A percentile compares a stretch with the other conserved stretches of the same genome.
These are phyloP conservation scores for Aquatica leii DNA, from an alignment of 2,888 invertebrate genomes.

Conservation along the genomic window DNA sequence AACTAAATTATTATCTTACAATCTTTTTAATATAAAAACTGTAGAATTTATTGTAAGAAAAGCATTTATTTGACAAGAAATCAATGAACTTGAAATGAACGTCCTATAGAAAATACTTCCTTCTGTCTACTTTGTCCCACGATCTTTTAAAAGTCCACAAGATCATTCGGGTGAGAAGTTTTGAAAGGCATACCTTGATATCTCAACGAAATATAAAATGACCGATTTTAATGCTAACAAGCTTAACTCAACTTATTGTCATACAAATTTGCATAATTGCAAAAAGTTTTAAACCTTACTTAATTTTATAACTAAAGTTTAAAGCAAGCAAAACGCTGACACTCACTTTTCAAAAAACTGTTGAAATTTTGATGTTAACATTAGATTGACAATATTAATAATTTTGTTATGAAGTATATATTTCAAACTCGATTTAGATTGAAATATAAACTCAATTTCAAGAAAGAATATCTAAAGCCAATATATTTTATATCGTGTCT, in stretches of 20 bases:
- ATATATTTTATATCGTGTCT: slow-evolving; percentile 19
- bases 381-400: slow-evolving; percentile 18
- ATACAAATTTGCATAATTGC: slow-evolving; percentile 35
- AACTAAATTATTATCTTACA: not conserved
- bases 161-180: slow-evolving; percentile 60
- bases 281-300: slow-evolving; percentile 7
- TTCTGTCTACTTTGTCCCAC: slow-evolving; percentile 34
- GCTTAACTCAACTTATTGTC: slow-evolving; percentile 32
- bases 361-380: slow-evolving; percentile 20
- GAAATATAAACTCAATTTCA: slow-evolving; percentile 31
- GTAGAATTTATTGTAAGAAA: slow-evolving; percentile 22
- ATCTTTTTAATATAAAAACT: not conserved
- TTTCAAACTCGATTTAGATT: slow-evolving; percentile 29
- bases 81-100: slow-evolving; percentile 32
- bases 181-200: slow-evolving; percentile 55
- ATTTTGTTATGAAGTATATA: slow-evolving; percentile 25
- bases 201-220: slow-evolving; percentile 29
- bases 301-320: not conserved
- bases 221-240: slow-evolving; percentile 32
- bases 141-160: slow-evolving; percentile 42
- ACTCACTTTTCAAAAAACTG: slow-evolving; percentile 13
- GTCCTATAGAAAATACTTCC: slow-evolving; percentile 34
- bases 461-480: slow-evolving; percentile 25
- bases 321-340: not conserved
- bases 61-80: slow-evolving; percentile 19